phyloP scores from a whole-genome alignment of 1,140 invertebrate species.

The Brachionus rotundiformis region DNA sequence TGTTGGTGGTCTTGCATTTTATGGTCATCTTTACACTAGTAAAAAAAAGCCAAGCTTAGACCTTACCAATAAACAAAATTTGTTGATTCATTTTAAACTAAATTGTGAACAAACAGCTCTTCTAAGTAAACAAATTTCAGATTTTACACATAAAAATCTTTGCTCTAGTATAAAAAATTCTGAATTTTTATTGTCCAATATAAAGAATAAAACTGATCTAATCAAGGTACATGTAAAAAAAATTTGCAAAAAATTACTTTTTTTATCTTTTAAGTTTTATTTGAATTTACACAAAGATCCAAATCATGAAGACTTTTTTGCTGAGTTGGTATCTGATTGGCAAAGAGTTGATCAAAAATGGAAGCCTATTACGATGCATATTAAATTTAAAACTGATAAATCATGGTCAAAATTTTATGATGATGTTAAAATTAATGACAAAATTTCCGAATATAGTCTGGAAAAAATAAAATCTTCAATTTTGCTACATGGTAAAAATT shows the following conservation, averaged over 20 bases:
- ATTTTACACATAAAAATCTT: not conserved
- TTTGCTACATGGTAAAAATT: not conserved
- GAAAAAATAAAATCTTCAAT: not conserved
- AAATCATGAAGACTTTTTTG: slow-evolving; percentile 11
- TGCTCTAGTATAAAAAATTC: not conserved
- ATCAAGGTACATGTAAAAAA: not conserved
- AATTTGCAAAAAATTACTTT: not conserved
- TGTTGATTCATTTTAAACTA: not conserved
- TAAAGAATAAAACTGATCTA: not conserved
- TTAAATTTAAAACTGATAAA: slow-evolving; percentile 1
- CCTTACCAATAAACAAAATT: not conserved
- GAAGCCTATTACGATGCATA: not conserved
- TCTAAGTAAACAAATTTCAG: slow-evolving; percentile 5
- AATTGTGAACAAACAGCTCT: slow-evolving; percentile 24
- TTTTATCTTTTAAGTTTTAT: not conserved
- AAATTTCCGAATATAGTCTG: not conserved
- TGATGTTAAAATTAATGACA: not conserved
- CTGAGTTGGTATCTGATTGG: not conserved
- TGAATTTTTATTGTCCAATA: not conserved
- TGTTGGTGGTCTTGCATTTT: not conserved
- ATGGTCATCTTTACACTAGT: not conserved
- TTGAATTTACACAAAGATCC: not conserved
- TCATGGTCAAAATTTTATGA: slow-evolving; percentile 10
- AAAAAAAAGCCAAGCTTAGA: not conserved
- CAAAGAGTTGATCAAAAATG: slow-evolving; percentile 9